phyloP scores from a whole-genome alignment of 2,113 vertebrate genomes.

The Nothobranchius furzeri region DNA sequence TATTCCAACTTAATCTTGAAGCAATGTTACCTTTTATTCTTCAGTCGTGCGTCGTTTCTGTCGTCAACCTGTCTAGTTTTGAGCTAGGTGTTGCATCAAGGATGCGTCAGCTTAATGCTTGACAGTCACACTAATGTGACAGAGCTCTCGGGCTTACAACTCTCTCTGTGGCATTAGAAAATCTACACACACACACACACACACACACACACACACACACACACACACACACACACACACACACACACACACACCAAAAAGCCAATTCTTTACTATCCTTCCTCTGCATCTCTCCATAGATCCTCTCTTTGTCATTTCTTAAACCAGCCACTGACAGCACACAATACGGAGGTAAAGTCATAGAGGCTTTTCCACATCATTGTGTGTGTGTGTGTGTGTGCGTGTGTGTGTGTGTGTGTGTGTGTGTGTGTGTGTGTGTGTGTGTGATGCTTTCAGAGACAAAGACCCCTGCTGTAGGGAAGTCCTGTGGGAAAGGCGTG shows the following conservation, averaged over 20 bases:
- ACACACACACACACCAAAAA: slow-evolving; percentile 38
- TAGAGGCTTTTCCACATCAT: slow-evolving; percentile 38
- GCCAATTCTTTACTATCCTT: slow-evolving; percentile 34
- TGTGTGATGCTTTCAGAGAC: slow-evolving; percentile 70
- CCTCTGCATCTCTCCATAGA: slow-evolving; percentile 42
- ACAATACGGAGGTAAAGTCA: slow-evolving; percentile 67
- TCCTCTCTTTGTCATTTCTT: slow-evolving; percentile 28
- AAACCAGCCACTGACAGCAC: slow-evolving; percentile 52
- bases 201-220: slow-evolving; percentile 13
- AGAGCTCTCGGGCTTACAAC: slow-evolving; percentile 54
- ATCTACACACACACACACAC: slow-evolving; percentile 7
- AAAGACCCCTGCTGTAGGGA: slow-evolving; percentile 79
- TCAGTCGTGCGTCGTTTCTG: slow-evolving; percentile 1
- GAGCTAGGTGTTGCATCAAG: slow-evolving; percentile 46
- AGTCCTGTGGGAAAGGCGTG: slow-evolving; percentile 81
- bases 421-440: slow-evolving; percentile 20
- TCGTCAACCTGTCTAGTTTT: slow-evolving; percentile 24
- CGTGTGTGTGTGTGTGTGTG: slow-evolving; percentile 17
- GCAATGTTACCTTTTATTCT: background rate
- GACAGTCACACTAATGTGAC: slow-evolving; percentile 60
- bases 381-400: no score
- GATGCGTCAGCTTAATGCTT: slow-evolving; percentile 60
- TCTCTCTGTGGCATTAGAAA: slow-evolving; percentile 44
- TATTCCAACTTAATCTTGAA: background rate
- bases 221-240: slow-evolving; percentile 12